A percentile compares a stretch with the other conserved stretches of the same genome.
Conservation (phyloP, 1,140 invertebrate genomes). For the Drosophila funebris region DNA sequence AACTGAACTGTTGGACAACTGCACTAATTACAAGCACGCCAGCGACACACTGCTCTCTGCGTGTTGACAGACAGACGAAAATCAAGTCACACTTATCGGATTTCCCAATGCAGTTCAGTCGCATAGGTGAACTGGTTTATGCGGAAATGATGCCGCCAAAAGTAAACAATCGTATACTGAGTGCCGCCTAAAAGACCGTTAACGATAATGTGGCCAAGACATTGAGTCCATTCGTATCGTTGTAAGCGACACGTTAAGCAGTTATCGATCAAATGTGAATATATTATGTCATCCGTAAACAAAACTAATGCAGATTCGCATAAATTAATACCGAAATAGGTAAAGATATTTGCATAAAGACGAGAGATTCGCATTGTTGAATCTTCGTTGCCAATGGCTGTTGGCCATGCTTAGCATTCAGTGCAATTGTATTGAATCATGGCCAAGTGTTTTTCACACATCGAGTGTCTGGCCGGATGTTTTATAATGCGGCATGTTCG, state of each 20-base stretch:
- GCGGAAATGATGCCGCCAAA: conserved; percentile 62
- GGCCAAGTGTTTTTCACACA: conserved; percentile 70
- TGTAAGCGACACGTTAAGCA: conserved; percentile 5
- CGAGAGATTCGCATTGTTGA: conserved; percentile 31
- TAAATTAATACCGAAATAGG: conserved; percentile 48
- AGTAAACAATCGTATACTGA: conserved; percentile 54
- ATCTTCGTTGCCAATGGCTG: background rate
- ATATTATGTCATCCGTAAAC: conserved; percentile 59
- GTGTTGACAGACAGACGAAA: conserved; percentile 19
- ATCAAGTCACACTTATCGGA: conserved; percentile 11
- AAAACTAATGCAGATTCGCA: conserved; percentile 38
- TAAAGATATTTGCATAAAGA: conserved; percentile 51
- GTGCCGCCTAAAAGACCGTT: conserved; percentile 41
- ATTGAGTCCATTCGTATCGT: conserved; percentile 6
- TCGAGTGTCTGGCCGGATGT: conserved; percentile 58
- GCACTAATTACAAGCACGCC: conserved; percentile 60
- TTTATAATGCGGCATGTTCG: conserved; percentile 23
- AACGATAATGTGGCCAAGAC: conserved; percentile 41
- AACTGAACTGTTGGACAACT: conserved; percentile 1
- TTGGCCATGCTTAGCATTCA: conserved; percentile 5
- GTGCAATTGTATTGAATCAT: conserved; percentile 54
- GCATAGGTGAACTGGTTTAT: conserved; percentile 51
- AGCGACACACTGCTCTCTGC: conserved; percentile 13
- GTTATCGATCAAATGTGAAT: conserved; percentile 10
- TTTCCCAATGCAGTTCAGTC: conserved; percentile 42